Base-by-base conservation (phyloP, 2,797 vertebrate species). In the Eulemur mongoz region DNA sequence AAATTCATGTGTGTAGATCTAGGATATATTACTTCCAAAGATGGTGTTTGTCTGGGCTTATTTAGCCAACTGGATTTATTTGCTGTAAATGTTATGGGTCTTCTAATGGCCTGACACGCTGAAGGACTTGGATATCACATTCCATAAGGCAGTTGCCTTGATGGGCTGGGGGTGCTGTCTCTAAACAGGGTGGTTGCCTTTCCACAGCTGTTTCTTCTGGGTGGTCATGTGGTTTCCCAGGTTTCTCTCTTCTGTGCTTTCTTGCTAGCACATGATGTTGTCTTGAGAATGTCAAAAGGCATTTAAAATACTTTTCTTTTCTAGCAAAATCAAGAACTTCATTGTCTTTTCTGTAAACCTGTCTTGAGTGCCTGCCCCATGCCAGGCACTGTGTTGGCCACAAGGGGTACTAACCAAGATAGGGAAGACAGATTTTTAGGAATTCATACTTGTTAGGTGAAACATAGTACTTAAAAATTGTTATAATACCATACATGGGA, bases 21-120 rank as follows among this genome's bases (percentile, higher is more conserved):
- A 76, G 38, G 59, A n/a, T 40, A 35, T 50, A 57, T 61, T 82
- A 38, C n/a, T 90, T 96, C 75, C 22, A 87, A n/a, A 72, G 87
- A 54, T 45, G 76, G 3, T 63, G 5, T 80, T 83, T 89, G 13
- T 89, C 43, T 57, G 40, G 35, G 7, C 40, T 75, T 40, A 32
- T 40, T 57, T 63, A 76, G 43, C 61, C 11, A 40, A 9, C 9
- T 63, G 2, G 23, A 38, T 69, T 83, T 82, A 59, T 27, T 89
- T 73, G 43, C 27, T 43, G 1, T 79, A 7, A 73, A 52, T 69
- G 27, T 61, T 11, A 3, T 69, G 54, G 45, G 18, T 43, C 10
- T 89, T 93, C 69, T 75, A 10, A 17, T 54, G 73, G 25, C 13
- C 10, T 8, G 50, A 14, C 3, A 1, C 4, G 32, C 23, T 4